Evolutionary conservation across 2,113 vertebrate genomes (phyloP).

Genomic region (Urocitellus parryii): DNA sequence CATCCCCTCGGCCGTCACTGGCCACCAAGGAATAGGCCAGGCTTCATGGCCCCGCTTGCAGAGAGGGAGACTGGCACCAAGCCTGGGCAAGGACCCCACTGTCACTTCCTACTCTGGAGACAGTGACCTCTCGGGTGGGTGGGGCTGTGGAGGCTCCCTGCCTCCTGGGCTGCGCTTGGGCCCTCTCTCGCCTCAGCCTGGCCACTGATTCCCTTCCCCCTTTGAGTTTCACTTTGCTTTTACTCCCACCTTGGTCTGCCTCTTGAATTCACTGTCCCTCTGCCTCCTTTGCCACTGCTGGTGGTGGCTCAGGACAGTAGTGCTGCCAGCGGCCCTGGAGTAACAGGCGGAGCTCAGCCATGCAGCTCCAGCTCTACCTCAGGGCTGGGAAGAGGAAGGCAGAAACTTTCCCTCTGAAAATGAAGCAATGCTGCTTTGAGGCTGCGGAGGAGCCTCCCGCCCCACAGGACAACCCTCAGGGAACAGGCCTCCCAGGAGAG

Average conservation of each 20-base stretch:
- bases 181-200: neutral
- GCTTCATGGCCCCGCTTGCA: accelerated
- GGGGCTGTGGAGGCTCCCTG: neutral
- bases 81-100: accelerated
- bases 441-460: neutral
- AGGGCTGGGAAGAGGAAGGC: neutral
- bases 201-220: neutral
- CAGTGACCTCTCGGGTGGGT: neutral
- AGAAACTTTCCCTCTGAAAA: neutral
- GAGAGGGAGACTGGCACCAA: neutral
- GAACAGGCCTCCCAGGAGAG: neutral
- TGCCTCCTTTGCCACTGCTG: neutral
- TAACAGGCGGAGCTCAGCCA: too few species aligned
- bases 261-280: too few species aligned
- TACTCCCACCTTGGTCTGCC: neutral
- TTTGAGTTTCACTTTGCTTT: neutral
- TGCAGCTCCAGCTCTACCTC: accelerated
- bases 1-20: accelerated
- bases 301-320: neutral
- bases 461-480: neutral
- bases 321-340: neutral
- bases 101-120: accelerated
- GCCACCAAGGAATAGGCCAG: neutral
- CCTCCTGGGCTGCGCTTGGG: too few species aligned
- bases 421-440: neutral